phyloP scores from a whole-genome alignment of 1,140 invertebrate genomes.

The Pogonomyrmex barbatus region DNA sequence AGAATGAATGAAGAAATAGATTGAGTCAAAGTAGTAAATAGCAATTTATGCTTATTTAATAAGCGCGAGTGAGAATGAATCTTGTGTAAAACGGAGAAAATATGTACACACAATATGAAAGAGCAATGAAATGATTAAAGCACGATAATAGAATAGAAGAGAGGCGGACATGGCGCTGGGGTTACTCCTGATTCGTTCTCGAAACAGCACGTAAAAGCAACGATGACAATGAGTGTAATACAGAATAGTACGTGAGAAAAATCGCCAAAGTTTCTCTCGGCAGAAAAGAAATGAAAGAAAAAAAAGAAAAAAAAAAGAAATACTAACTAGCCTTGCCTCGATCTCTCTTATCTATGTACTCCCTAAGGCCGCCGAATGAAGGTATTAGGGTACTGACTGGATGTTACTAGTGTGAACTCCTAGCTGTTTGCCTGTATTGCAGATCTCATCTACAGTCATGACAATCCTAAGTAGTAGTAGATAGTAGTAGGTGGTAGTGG shows the following conservation, averaged over 20 bases:
- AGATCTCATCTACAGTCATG: constrained; percentile 86
- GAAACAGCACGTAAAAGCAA: constrained; percentile 29
- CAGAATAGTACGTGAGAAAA: background rate
- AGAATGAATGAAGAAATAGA: constrained; percentile 25
- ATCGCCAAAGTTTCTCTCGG: background rate
- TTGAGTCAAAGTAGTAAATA: constrained; percentile 48
- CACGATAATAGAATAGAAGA: constrained; percentile 10
- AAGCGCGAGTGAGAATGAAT: constrained; percentile 19
- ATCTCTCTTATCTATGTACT: constrained; percentile 84
- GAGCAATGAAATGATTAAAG: constrained; percentile 27
- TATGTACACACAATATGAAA: constrained; percentile 4
- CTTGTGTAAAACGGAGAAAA: background rate
- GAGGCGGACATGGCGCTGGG: constrained; percentile 7
- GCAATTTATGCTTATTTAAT: constrained; percentile 36
- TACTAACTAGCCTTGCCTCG: constrained; percentile 71
- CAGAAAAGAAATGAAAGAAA: background rate
- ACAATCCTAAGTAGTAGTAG: constrained; percentile 86
- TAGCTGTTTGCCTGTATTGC: constrained; percentile 86
- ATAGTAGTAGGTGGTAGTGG: constrained; percentile 82
- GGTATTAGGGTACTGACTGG: constrained; percentile 85
- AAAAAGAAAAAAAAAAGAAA: constrained; percentile 35
- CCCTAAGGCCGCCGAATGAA: constrained; percentile 85
- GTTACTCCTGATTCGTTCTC: constrained; percentile 34
- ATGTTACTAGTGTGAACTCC: constrained; percentile 84
- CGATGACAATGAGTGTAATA: constrained; percentile 23